Percentiles rank a stretch among this genome's conserved stretches.
Conservation (phyloP, 2,797 vertebrate species). For the Macrochelys suwanniensis region DNA sequence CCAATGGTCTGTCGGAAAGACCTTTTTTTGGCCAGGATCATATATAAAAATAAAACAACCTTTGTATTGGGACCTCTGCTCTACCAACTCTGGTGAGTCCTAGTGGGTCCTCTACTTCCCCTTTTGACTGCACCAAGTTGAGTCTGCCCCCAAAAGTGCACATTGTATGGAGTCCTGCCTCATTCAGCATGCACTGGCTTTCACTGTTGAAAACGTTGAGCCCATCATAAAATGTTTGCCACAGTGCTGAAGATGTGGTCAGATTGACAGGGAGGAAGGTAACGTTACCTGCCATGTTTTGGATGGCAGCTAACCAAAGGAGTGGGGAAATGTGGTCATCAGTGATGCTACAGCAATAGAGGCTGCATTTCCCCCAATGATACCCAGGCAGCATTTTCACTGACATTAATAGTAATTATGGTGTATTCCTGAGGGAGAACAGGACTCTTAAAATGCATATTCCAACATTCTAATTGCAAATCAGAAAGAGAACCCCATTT, state of each 20-base stretch:
- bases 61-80: fast-evolving
- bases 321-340: neutral
- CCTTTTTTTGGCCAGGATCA: neutral
- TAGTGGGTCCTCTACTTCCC: neutral
- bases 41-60: neutral
- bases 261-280: neutral
- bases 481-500: neutral
- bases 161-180: neutral
- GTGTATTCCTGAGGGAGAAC: neutral
- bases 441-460: neutral
- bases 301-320: neutral
- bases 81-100: neutral
- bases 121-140: too few relatives aligned
- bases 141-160: neutral
- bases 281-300: neutral
- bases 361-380: fast-evolving
- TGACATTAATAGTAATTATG: fast-evolving
- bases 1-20: neutral
- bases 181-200: neutral
- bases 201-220: neutral
- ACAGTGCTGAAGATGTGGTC: neutral
- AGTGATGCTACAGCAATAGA: fast-evolving
- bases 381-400: neutral
- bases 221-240: neutral
- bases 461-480: neutral